Evolutionary conservation across 2,888 invertebrate genomes (phyloP).

Genomic region (Brassicogethes aeneus): DNA sequence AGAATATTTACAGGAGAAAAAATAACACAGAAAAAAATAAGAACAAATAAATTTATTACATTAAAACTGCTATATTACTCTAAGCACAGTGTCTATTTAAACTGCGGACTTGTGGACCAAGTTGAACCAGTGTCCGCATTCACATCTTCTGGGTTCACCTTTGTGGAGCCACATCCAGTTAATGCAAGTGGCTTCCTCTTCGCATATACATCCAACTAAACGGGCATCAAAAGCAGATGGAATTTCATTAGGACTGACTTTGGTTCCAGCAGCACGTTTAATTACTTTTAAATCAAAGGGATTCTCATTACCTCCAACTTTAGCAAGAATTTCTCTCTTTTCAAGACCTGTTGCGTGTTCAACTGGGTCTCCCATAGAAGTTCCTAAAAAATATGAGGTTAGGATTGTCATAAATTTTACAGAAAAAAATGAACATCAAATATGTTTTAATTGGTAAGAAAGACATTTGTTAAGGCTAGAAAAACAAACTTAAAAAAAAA

Average conservation of each 20-base stretch:
- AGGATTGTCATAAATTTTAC: neutral
- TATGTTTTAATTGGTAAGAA: neutral
- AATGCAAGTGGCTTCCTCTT: conserved; percentile 83
- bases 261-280: conserved; percentile 72
- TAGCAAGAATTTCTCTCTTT: conserved; percentile 79
- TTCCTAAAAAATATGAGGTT: conserved; percentile 9
- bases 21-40: conserved; percentile 12
- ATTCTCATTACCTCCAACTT: conserved; percentile 80
- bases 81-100: conserved; percentile 39
- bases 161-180: conserved; percentile 95
- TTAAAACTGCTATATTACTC: conserved; percentile 15
- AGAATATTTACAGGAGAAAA: conserved; percentile 13
- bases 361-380: conserved; percentile 71
- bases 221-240: conserved; percentile 86
- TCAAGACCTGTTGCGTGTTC: conserved; percentile 93
- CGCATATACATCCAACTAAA: conserved; percentile 92
- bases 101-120: conserved; percentile 68
- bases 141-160: conserved; percentile 84
- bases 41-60: conserved; percentile 22
- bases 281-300: conserved; percentile 77
- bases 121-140: conserved; percentile 96
- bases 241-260: conserved; percentile 77
- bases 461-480: neutral
- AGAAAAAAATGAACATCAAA: neutral
- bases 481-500: too few relatives aligned